Base-by-base conservation (phyloP, 1,140 invertebrate genomes). In the Macrotrachela quadricornifera region DNA sequence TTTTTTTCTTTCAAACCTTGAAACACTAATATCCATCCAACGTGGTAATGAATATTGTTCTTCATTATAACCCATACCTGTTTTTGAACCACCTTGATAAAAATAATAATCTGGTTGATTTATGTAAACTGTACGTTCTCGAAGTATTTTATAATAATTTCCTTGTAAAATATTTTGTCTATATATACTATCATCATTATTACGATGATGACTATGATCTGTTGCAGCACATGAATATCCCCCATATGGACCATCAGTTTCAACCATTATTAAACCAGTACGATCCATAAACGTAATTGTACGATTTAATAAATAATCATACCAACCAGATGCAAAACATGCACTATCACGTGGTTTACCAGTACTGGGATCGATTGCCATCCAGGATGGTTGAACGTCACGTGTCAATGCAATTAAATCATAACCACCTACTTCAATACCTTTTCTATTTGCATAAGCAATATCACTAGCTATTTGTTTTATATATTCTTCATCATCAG, bases 91-190 rank as follows among this genome's bases (percentile, higher is more conserved):
- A 21, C 51, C 51, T 37, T 52, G 42, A n/a, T 52, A 52, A 18
- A 52, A 52, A 39, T 46, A 52, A 12, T 52, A 18, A 46, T 52
- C 51, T 15, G 51, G 51, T 46, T 52, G 51, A 30, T 52, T 52
- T 4, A 46, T 52, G 42, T 52, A 52, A 16, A 52, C 43, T 12
- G 30, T 6, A 37, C 16, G 15, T 40, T 52, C 43, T 38, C 44
- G n/a, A 4, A 52, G 30, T 12, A 21, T 36, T 15, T 30, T 6
- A 30, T 46, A 52, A 36, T 17, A 52, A 14, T 46, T 37, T 12
- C 48, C 48, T 36, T 51, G 50, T n/a, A 51, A 36, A 10, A 21
- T 46, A n/a, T 21, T 10, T 46, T 52, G 51, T 16, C 17, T 3
- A 30, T 52, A 52, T 13, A 52, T 43, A 30, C 42, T 47, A 40